Evolutionary conservation across 1,140 invertebrate species (phyloP).

Genomic region (Brachionus koreanus): DNA sequence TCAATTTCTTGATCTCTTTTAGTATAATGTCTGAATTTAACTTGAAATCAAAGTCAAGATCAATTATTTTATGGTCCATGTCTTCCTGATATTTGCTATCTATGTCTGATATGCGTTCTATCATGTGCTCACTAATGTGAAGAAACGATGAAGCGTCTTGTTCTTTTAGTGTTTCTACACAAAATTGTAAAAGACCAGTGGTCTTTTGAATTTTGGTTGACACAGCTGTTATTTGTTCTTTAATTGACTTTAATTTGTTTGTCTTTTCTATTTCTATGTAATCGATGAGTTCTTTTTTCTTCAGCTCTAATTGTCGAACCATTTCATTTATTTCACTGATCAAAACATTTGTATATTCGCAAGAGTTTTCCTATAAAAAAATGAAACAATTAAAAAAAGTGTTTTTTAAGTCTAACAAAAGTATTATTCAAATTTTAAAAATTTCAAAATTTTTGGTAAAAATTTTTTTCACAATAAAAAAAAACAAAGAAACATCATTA

Average conservation of each 20-base stretch:
- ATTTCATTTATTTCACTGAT: slow-evolving; percentile 23
- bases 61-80: not conserved
- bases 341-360: not conserved
- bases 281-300: slow-evolving; percentile 26
- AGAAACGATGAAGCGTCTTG: slow-evolving; percentile 90
- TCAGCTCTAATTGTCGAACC: not conserved
- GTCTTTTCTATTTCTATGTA: not conserved
- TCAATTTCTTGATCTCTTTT: slow-evolving; percentile 27
- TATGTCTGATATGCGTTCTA: not conserved
- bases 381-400: not conserved
- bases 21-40: not conserved
- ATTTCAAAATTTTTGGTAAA: too few species aligned
- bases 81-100: not conserved
- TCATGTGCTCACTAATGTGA: slow-evolving; percentile 62
- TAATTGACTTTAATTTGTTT: slow-evolving; percentile 60
- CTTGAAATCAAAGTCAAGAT: slow-evolving; percentile 25
- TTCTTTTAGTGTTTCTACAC: slow-evolving; percentile 96
- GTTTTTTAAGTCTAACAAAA: too few species aligned
- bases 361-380: not conserved
- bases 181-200: slow-evolving; percentile 91
- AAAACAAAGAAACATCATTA: too few species aligned
- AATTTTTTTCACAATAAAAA: too few species aligned
- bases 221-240: slow-evolving; percentile 77
- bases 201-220: slow-evolving; percentile 81
- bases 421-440: too few species aligned